phyloP scores from a whole-genome alignment of 2,797 vertebrate genomes.

The Darevskia mixta region DNA sequence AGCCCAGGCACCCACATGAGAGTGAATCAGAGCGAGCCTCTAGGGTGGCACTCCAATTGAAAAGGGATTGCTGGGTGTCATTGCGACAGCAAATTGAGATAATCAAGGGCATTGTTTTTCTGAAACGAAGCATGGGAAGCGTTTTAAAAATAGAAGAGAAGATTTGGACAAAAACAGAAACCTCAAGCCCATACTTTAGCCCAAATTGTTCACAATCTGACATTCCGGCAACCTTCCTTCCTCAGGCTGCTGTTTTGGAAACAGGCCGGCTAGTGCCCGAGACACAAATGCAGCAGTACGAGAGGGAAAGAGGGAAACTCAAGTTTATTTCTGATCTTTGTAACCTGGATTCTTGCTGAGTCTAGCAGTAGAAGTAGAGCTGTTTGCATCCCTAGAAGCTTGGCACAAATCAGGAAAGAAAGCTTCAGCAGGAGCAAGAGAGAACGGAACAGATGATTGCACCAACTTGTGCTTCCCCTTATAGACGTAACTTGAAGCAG shows the following conservation, averaged over 20 bases:
- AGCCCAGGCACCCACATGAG: not conserved
- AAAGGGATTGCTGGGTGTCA: constrained; percentile 61
- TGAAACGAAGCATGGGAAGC: constrained; percentile 64
- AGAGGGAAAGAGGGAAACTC: not conserved
- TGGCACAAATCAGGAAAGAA: not conserved
- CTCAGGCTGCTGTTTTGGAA: not conserved
- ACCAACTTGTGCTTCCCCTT: not conserved
- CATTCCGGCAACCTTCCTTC: not conserved
- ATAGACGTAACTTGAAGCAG: not conserved
- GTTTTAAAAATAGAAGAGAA: constrained; percentile 64
- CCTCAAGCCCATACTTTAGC: not conserved
- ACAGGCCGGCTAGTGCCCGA: not conserved
- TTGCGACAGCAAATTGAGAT: constrained; percentile 64
- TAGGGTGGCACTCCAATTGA: constrained; percentile 14
- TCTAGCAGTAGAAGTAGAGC: not conserved
- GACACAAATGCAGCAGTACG: not conserved
- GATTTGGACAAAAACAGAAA: constrained; percentile 35
- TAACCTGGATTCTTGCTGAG: constrained; percentile 4
- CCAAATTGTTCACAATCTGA: constrained; percentile 7
- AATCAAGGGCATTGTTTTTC: constrained; percentile 47
- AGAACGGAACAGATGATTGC: too few species aligned
- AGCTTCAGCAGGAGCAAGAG: not conserved
- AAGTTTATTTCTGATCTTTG: not conserved
- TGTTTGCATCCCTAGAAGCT: not conserved
- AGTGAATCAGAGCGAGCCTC: fast-evolving